These are phyloP conservation scores for Pocillopora grandis DNA, from an alignment of 92 coral and sea anemone genomes.

Conservation along the genomic window DNA sequence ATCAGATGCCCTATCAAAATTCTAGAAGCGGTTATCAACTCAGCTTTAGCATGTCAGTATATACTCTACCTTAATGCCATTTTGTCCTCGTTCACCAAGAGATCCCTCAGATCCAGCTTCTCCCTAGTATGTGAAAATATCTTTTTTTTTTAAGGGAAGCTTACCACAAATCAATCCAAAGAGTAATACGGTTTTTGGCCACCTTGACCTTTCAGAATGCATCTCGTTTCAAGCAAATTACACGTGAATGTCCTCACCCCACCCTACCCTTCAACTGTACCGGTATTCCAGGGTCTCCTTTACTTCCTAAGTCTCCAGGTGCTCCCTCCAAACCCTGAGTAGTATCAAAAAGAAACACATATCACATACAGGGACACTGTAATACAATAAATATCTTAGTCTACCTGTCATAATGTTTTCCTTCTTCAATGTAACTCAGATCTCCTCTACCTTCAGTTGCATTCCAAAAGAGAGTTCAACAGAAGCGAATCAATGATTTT, in stretches of 20 bases:
- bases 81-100: conserved; percentile 39
- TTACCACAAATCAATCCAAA: not conserved
- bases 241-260: not conserved
- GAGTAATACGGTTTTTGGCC: no score
- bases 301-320: conserved; percentile 21
- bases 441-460: no score
- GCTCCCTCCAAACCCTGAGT: conserved; percentile 41
- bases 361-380: not conserved
- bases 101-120: conserved; percentile 43
- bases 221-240: not conserved
- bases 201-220: not conserved
- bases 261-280: not conserved
- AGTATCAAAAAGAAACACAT: not conserved
- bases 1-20: not conserved
- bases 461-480: not conserved
- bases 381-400: not conserved
- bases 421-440: no score
- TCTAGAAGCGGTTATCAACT: not conserved
- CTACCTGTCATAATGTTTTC: no score
- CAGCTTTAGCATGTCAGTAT: not conserved
- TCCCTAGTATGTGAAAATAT: conserved; percentile 41
- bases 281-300: conserved; percentile 31
- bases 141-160: no score
- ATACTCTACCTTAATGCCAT: conserved; percentile 51
- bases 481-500: not conserved